Evolutionary conservation across 2,797 vertebrate genomes (phyloP).

Genomic region (Vespertilio murinus): DNA sequence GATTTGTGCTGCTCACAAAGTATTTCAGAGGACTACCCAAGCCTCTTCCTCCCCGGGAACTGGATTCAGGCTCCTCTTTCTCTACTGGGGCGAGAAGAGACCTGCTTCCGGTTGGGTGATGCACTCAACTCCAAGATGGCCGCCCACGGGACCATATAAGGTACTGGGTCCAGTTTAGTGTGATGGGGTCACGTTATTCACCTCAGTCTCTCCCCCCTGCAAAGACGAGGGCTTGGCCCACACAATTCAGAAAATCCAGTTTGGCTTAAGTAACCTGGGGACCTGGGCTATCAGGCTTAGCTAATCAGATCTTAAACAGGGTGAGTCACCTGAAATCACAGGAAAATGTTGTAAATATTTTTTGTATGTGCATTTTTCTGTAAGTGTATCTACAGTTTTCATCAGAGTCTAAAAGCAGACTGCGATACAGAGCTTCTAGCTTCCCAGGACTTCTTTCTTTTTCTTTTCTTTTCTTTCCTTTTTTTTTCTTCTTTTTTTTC

Average conservation of each 20-base stretch:
- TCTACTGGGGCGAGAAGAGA: neutral
- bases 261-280: neutral
- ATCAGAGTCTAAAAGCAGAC: neutral
- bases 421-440: neutral
- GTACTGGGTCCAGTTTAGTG: neutral
- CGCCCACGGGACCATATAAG: neutral
- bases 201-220: neutral
- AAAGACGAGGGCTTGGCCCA: neutral
- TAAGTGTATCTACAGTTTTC: neutral
- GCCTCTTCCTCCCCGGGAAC: neutral
- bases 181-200: neutral
- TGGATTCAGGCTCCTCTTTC: neutral
- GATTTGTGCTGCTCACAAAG: neutral
- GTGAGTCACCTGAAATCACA: neutral
- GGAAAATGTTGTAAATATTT: neutral
- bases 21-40: neutral
- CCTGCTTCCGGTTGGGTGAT: neutral
- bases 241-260: neutral
- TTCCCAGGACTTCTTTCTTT: neutral
- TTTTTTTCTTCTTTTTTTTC: neutral
- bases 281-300: neutral
- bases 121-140: too few relatives aligned
- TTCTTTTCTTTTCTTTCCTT: neutral
- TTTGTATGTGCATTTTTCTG: neutral
- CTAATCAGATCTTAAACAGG: neutral